Percentiles rank a stretch among this genome's conserved stretches.
Evolutionary conservation across 2,113 vertebrate genomes (phyloP).

Genomic region (Eulemur macaco): DNA sequence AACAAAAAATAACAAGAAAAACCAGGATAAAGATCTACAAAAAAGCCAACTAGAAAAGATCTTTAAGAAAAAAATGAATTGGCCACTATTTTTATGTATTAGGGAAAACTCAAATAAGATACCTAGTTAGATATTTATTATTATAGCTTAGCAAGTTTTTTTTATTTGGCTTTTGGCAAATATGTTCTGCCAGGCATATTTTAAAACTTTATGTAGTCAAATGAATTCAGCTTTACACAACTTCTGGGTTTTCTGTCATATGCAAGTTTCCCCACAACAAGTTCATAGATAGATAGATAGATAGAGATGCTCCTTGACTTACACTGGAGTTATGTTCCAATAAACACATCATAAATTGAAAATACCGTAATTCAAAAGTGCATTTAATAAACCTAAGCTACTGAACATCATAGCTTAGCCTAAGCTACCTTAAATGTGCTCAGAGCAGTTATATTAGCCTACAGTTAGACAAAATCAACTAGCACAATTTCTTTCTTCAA

Average conservation of each 20-base stretch:
- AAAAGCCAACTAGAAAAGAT: no score
- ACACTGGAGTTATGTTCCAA: no score
- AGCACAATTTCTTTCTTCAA: no score
- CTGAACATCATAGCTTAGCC: not conserved
- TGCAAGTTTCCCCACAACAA: not conserved
- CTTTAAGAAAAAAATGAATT: not conserved
- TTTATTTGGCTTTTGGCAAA: not conserved
- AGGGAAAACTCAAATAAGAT: not conserved
- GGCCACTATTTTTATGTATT: not conserved
- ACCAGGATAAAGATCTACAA: not conserved
- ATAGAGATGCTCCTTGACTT: not conserved
- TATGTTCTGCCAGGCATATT: not conserved
- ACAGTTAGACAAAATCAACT: no score
- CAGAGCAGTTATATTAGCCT: not conserved
- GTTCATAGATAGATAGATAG: no score
- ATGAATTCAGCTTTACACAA: not conserved
- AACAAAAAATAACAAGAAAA: not conserved
- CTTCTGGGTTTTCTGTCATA: not conserved
- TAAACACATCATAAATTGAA: not conserved
- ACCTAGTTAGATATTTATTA: not conserved
- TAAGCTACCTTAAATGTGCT: not conserved
- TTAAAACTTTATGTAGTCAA: not conserved
- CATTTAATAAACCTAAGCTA: not conserved
- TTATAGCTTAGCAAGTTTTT: not conserved
- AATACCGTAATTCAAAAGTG: not conserved